These are phyloP conservation scores for Piscicola geometra DNA, from an alignment of 2,888 invertebrate genomes.

Conservation along the genomic window DNA sequence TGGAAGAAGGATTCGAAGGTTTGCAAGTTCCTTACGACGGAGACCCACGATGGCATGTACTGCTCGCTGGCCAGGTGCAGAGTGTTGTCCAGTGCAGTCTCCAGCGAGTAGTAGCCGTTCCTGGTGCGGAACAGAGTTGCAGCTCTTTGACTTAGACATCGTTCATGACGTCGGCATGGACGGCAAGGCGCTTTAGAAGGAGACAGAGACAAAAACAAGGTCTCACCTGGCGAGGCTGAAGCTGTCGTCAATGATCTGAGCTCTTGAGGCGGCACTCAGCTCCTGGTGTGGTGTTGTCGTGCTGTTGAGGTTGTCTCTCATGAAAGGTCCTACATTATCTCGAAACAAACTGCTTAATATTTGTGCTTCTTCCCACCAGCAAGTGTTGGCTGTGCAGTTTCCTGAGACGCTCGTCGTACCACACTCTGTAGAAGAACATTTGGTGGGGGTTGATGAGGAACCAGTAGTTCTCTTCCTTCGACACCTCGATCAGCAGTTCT, in stretches of 20 bases:
- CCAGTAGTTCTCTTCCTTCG: conserved; percentile 24
- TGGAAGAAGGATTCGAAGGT: conserved; percentile 26
- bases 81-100: conserved; percentile 28
- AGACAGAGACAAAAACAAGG: background rate
- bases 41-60: conserved; percentile 20
- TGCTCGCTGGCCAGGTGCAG: conserved; percentile 11
- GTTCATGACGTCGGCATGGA: background rate
- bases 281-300: conserved; percentile 7
- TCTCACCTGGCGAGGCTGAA: conserved; percentile 32
- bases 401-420: conserved; percentile 28
- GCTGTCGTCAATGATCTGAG: conserved; percentile 33
- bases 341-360: too few relatives aligned
- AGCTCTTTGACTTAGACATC: background rate
- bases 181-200: background rate
- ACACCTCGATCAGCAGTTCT: background rate
- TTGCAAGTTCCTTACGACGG: conserved; percentile 15
- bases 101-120: conserved; percentile 27
- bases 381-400: background rate
- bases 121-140: background rate
- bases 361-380: too few relatives aligned
- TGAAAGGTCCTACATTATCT: too few relatives aligned
- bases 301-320: background rate
- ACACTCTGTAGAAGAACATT: conserved; percentile 37
- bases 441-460: conserved; percentile 34
- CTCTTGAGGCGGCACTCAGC: conserved; percentile 20